Base-by-base conservation (phyloP, 2,113 vertebrate species). In the Onychorhynchus coronatus region DNA sequence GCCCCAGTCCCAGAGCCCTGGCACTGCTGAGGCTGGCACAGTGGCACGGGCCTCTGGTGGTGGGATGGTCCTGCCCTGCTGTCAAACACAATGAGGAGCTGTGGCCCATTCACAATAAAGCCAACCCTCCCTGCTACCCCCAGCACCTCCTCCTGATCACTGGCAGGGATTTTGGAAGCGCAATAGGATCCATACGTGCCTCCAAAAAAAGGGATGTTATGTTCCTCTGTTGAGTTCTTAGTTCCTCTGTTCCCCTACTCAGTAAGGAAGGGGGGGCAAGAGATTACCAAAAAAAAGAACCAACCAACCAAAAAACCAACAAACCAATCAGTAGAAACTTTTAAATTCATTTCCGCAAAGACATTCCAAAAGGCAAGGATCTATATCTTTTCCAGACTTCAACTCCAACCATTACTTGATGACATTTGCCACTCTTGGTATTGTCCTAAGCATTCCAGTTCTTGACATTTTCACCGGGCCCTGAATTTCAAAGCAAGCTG, bases 51-150 rank as follows among this genome's bases (percentile, higher is more conserved):
- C 10, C 56, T 37, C 82, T 41, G 79, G 46, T 66, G 72, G 23
- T 66, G 12, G 9, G n/a, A 31, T 10, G 14, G 25, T 11, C 17
- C 56, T 63, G 61, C 56, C 66, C 74, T 11, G 77, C 89, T 85
- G 73, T 15, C 87, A 89, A 50, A 85, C 77, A 53, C 39, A 7
- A 4, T 49, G 3, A 81, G 33, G 19, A 75, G 9, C 71, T 3
- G 19, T 0, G 3, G 28, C 47, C 80, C 30, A 0, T 2, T n/a
- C 77, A 31, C 13, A 0, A 11, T 25, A 42, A 22, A 55, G n/a
- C 72, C 79, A 93, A 15, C 24, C 13, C 53, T 82, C 30, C 28
- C 52, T 2, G 2, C 42, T 30, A 19, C 12, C 42, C 22, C 20
- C 67, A 89, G 87, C 80, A 77, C 4, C 73, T 81, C 35, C 76